A percentile compares a stretch with the other conserved stretches of the same genome.
These are phyloP conservation scores for Chromobotia macracanthus DNA, from an alignment of 2,797 vertebrate species.

Conservation along the genomic window DNA sequence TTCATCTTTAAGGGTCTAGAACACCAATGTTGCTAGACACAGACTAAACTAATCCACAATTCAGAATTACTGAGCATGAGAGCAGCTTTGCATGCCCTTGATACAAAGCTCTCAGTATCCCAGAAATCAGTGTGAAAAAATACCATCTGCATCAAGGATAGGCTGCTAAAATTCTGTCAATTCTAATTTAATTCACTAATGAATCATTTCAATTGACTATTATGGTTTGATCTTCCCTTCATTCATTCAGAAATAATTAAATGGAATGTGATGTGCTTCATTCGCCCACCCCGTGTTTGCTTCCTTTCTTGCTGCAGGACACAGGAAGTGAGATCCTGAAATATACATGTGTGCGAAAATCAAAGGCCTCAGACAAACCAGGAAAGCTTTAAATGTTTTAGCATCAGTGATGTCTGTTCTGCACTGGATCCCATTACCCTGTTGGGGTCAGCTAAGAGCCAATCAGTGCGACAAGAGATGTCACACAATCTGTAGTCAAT, in stretches of 20 bases:
- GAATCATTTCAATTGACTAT: neutral
- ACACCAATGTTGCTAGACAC: neutral
- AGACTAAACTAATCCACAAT: neutral
- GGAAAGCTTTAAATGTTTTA: constrained; percentile 56
- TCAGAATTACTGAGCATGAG: neutral
- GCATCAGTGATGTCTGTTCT: constrained; percentile 24
- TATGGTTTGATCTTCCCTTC: neutral
- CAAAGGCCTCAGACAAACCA: constrained; percentile 37
- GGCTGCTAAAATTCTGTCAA: neutral
- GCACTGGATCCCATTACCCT: constrained; percentile 29
- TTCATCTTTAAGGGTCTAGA: neutral
- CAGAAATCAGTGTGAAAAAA: neutral
- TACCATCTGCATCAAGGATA: neutral
- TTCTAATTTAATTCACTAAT: neutral
- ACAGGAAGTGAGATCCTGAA: constrained; percentile 30
- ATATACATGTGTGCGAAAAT: constrained; percentile 46
- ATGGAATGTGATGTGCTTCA: neutral
- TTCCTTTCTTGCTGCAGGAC: constrained; percentile 13
- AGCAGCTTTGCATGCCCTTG: neutral
- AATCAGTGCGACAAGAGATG: neutral
- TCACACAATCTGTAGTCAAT: constrained; percentile 35
- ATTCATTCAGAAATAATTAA: constrained; percentile 10
- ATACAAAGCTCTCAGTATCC: neutral
- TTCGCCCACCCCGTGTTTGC: neutral
- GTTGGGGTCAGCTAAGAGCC: constrained; percentile 31